Conservation (phyloP, 1,140 invertebrate species). For the Lasioglossum baleicum region DNA sequence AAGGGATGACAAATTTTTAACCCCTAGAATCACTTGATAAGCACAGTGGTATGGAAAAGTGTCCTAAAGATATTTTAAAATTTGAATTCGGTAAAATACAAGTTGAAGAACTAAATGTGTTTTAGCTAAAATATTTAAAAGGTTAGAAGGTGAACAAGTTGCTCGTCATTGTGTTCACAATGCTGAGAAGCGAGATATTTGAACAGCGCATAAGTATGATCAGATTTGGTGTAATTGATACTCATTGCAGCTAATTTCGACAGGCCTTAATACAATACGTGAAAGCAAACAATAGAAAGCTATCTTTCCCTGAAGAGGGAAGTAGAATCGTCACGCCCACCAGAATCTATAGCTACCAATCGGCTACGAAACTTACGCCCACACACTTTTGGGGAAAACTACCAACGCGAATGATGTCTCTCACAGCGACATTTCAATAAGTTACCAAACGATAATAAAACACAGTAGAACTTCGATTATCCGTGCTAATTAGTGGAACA, state of each 20-base stretch:
- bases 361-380: not conserved
- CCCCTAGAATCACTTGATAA: no score
- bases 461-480: no score
- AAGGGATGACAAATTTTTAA: no score
- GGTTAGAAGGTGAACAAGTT: no score
- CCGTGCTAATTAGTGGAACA: no score
- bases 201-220: not conserved
- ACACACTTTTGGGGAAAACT: not conserved
- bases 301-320: not conserved
- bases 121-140: no score
- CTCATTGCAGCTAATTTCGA: not conserved
- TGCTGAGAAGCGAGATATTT: no score
- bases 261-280: not conserved
- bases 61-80: no score
- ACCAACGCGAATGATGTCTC: not conserved
- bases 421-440: not conserved
- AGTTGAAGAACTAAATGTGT: no score
- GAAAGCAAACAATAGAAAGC: not conserved
- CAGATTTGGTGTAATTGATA: conserved; percentile 6
- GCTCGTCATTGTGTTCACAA: no score
- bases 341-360: not conserved
- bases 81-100: no score
- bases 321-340: conserved; percentile 1
- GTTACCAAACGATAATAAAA: not conserved
- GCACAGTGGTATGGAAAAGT: no score